These are phyloP conservation scores for Cheilosia grossa DNA, from an alignment of 2,888 invertebrate species.

Conservation along the genomic window DNA sequence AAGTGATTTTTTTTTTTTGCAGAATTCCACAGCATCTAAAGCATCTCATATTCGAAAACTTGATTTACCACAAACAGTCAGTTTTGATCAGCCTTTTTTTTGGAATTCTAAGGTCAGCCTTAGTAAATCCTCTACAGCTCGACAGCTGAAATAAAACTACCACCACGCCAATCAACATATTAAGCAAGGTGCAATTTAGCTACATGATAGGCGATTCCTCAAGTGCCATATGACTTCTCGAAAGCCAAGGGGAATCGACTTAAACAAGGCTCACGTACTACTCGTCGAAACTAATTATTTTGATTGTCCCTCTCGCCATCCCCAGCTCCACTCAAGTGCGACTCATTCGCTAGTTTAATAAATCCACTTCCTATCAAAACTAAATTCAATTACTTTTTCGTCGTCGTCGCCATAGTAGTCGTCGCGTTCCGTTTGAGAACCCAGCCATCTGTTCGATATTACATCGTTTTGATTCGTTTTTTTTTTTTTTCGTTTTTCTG, in stretches of 20 bases:
- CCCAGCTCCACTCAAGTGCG: slow-evolving; percentile 59
- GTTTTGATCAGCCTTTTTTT: too few species aligned
- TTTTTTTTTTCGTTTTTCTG: slow-evolving; percentile 31
- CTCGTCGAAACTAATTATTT: slow-evolving; percentile 12
- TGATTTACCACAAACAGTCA: too few species aligned
- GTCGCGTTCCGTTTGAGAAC: slow-evolving; percentile 71
- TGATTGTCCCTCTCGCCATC: slow-evolving; percentile 14
- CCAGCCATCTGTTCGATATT: slow-evolving; percentile 62
- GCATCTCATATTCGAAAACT: too few species aligned
- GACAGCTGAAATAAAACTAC: too few species aligned
- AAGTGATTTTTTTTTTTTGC: too few species aligned
- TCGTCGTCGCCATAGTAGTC: slow-evolving; percentile 29
- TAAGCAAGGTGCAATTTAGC: neutral
- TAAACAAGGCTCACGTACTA: neutral
- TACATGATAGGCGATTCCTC: too few species aligned
- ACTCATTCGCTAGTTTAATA: slow-evolving; percentile 60
- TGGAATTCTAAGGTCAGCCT: too few species aligned
- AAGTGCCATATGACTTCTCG: too few species aligned
- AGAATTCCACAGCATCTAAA: too few species aligned
- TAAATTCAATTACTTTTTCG: slow-evolving; percentile 67
- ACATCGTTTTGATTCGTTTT: slow-evolving; percentile 58
- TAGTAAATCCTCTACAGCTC: too few species aligned
- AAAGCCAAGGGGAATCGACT: neutral
- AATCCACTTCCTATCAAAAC: slow-evolving; percentile 59
- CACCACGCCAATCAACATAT: too few species aligned